Evolutionary conservation across 2,888 invertebrate species (phyloP).

Genomic region (Tinea semifulvella): DNA sequence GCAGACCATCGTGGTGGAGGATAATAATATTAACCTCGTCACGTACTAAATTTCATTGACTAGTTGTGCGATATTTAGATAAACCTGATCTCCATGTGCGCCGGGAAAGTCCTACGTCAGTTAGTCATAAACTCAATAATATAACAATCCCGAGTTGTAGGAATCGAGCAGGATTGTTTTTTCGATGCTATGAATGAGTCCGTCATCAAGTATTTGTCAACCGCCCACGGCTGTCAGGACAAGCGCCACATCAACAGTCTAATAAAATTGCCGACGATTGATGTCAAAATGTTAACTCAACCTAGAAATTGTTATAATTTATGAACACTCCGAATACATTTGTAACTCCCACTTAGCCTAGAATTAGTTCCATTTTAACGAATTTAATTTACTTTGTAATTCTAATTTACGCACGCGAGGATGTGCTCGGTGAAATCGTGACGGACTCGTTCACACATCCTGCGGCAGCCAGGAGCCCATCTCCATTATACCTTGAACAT

Average conservation of each 20-base stretch:
- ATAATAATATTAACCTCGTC: too few species aligned
- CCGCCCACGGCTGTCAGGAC: conserved; percentile 27
- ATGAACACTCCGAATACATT: conserved; percentile 4
- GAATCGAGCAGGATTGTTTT: too few species aligned
- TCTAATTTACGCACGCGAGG: not conserved
- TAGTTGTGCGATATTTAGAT: too few species aligned
- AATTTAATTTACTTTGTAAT: conserved; percentile 1
- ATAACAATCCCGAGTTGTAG: too few species aligned
- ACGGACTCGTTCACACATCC: not conserved
- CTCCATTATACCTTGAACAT: too few species aligned
- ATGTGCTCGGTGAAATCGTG: conserved; percentile 4
- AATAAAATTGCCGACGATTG: conserved; percentile 14
- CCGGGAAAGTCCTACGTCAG: too few species aligned
- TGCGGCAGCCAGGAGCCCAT: conserved; percentile 6
- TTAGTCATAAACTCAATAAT: too few species aligned
- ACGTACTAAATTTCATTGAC: too few species aligned
- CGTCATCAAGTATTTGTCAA: too few species aligned
- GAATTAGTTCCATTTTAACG: not conserved
- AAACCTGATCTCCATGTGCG: too few species aligned
- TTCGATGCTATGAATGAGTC: too few species aligned
- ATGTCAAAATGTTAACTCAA: conserved; percentile 11
- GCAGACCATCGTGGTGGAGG: too few species aligned
- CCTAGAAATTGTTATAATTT: conserved; percentile 6
- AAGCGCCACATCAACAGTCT: conserved; percentile 31
- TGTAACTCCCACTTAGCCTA: conserved; percentile 8